Evolutionary conservation across 2,113 vertebrate genomes (phyloP).

Genomic region (Hippocampus guttulatus): DNA sequence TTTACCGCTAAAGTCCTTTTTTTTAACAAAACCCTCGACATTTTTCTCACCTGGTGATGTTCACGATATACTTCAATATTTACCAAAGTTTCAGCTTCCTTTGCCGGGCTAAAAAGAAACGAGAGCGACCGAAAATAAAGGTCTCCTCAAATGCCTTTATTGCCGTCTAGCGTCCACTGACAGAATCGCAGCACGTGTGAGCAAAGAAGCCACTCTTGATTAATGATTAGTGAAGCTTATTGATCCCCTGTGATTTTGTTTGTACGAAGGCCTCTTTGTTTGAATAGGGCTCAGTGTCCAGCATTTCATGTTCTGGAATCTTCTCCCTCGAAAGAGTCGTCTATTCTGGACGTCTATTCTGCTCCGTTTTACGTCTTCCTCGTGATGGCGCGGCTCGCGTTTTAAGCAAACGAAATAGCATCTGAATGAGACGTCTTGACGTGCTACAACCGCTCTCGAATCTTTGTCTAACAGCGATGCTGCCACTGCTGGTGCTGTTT

Average conservation of each 20-base stretch:
- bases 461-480: conserved; percentile 41
- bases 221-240: conserved; percentile 66
- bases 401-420: background rate
- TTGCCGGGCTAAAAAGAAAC: background rate
- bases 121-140: background rate
- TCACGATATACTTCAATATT: background rate
- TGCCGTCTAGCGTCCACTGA: conserved; percentile 45
- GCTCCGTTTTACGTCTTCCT: background rate
- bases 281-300: conserved; percentile 37
- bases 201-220: conserved; percentile 18
- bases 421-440: conserved; percentile 1
- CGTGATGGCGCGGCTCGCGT: background rate
- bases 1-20: too few relatives aligned
- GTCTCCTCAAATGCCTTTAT: conserved; percentile 1
- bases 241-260: conserved; percentile 53
- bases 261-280: conserved; percentile 40
- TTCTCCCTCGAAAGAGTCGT: background rate
- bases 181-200: conserved; percentile 20
- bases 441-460: background rate
- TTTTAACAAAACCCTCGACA: background rate
- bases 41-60: background rate
- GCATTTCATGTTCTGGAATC: conserved; percentile 5
- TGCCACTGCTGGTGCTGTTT: conserved; percentile 33
- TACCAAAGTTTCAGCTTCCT: background rate
- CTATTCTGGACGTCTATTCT: conserved; percentile 11